Base-by-base conservation (phyloP, 2,113 vertebrate species). In the Rhagologus leucostigma region DNA sequence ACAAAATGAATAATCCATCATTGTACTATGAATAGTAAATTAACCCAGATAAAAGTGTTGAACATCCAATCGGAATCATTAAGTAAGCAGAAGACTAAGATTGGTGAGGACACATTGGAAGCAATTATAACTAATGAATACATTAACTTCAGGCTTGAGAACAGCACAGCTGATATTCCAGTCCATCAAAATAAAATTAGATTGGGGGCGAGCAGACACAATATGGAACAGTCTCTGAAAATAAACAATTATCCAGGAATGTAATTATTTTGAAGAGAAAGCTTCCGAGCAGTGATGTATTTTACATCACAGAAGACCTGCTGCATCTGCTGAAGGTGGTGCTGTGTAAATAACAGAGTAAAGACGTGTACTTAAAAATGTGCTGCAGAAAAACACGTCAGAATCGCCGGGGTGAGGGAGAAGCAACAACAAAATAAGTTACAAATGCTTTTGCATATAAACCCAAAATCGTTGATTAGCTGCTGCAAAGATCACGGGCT, bases 1-100 rank as follows among this genome's bases (percentile, higher is more conserved):
- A 96, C 98, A 98, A 98, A 98, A 98, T 97, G 98, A 98, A 96
- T 96, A 97, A 97, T 98, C 97, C 97, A 97, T 98, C 98, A 98
- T 89, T 97, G 95, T 97, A 95, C 97, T 98, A 95, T 97, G 98
- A 98, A 98, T 98, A 98, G 97, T 96, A 98, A 98, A 98, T 98
- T 98, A 98, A 97, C 97, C 92, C 95, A 97, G 98, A 98, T 98
- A 98, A 98, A 97, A 98, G 96, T 96, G 97, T 96, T 98, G 97
- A 97, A 97, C 97, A 97, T 84, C 98, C 98, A 98, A 97, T 98
- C 98, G 97, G 91, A 97, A 97, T 96, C 97, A 97, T 98, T 98
- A 97, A 97, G 96, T 90, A 97, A 97, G 87, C 80, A 88, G 90
- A 97, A 96, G 97, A 97, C 97, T 91, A 95, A 98, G 98, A 98